Percentiles rank a stretch among this genome's conserved stretches.
These are phyloP conservation scores for Coryphaenoides rupestris DNA, from an alignment of 2,113 vertebrate species.

Conservation along the genomic window DNA sequence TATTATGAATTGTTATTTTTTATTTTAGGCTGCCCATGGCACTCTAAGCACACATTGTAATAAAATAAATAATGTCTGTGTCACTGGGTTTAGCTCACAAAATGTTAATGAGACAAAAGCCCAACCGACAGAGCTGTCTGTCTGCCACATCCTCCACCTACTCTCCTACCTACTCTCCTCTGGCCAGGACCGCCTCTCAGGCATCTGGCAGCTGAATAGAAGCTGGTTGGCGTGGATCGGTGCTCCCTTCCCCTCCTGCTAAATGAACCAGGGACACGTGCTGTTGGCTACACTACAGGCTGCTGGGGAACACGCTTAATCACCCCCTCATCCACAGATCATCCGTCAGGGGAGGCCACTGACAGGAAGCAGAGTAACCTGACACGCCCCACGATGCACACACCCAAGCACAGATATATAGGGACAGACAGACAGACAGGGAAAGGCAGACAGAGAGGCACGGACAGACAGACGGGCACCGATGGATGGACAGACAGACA, in stretches of 20 bases:
- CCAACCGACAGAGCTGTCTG: too few relatives aligned
- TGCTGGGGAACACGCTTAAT: conserved; percentile 43
- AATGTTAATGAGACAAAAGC: too few relatives aligned
- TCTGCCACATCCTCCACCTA: too few relatives aligned
- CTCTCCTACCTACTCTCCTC: conserved; percentile 20
- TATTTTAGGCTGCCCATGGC: too few relatives aligned
- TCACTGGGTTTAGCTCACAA: too few relatives aligned
- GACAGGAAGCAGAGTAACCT: not conserved
- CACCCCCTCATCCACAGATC: conserved; percentile 46
- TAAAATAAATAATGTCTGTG: too few relatives aligned
- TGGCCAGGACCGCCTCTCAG: conserved; percentile 34
- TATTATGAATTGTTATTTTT: too few relatives aligned
- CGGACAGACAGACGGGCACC: not conserved
- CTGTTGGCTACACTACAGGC: conserved; percentile 51
- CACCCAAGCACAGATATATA: not conserved
- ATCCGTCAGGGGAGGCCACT: conserved; percentile 11
- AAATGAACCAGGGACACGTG: conserved; percentile 49
- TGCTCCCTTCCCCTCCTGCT: conserved; percentile 21
- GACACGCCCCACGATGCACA: not conserved
- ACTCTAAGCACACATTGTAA: too few relatives aligned
- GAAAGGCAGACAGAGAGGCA: too few relatives aligned
- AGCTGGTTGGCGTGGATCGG: conserved; percentile 36
- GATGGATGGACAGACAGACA: not conserved
- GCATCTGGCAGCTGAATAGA: conserved; percentile 43
- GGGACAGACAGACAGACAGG: not conserved